Percentiles rank a stretch among this genome's conserved stretches.
Evolutionary conservation across 2,888 invertebrate species (phyloP).

Genomic region (Polymixis lichenea): DNA sequence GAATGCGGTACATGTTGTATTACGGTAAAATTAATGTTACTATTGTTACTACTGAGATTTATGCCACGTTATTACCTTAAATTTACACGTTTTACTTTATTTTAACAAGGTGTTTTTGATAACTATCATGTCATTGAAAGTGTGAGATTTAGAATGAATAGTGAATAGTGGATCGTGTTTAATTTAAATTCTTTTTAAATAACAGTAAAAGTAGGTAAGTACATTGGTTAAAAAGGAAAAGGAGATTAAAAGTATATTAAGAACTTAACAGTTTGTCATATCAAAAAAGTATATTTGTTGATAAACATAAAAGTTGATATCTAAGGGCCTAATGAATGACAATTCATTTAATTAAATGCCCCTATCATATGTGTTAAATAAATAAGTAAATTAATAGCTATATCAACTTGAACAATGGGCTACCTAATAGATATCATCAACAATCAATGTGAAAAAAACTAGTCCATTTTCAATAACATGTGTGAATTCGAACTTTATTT

Average conservation of each 20-base stretch:
- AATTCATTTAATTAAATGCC: neutral
- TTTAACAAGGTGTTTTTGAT: slow-evolving; percentile 37
- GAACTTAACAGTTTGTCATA: neutral
- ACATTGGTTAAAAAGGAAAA: neutral
- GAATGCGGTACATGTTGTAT: slow-evolving; percentile 18
- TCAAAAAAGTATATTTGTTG: neutral
- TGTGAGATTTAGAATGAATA: slow-evolving; percentile 8
- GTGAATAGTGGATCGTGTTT: neutral
- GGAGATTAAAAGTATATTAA: too few species aligned
- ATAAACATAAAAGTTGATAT: neutral
- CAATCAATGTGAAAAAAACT: neutral
- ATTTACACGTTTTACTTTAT: slow-evolving; percentile 23
- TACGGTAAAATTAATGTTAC: slow-evolving; percentile 29
- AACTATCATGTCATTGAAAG: neutral
- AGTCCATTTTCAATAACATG: slow-evolving; percentile 14
- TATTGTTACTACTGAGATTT: slow-evolving; percentile 27
- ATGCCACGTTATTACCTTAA: neutral
- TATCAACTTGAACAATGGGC: neutral
- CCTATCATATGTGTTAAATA: neutral
- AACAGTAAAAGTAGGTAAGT: neutral
- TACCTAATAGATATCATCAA: neutral
- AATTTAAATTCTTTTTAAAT: neutral
- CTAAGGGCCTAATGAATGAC: neutral
- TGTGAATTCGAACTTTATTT: neutral
- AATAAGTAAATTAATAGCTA: neutral